Evolutionary conservation across 2,113 vertebrate species (phyloP), one percentile per base, ranked within the genome.

Genomic region (Eolophus roseicapilla): DNA sequence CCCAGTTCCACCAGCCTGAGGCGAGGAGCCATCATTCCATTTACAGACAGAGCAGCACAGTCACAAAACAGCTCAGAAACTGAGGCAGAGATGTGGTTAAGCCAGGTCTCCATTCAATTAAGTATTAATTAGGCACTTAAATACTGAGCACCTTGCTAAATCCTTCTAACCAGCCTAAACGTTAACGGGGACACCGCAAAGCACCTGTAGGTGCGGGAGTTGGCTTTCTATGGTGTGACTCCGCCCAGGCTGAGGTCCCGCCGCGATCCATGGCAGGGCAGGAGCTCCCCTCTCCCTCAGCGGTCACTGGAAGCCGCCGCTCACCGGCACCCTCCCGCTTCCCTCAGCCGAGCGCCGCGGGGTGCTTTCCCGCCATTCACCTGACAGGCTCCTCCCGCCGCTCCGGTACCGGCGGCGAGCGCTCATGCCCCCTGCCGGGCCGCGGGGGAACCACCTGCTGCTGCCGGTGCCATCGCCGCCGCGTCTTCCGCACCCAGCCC

Each of bases 11-110:
- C 11, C 44, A 8, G 35, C 3, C 3, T 0, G 39, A 75, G 64
- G 18, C 8, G 21, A 3, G 11, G 41, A 17, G 9, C 27, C 86
- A 35, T 4, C 49, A 0, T 11, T n/a, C 67, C 9, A 1, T 12
- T 3, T 6, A 5, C 1, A 20, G 10, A 5, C 0, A 2, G 11
- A 31, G 41, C 69, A 35, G 41, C 52, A 4, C 37, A 25, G 31
- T 6, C 49, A 17, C 53, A 15, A 2, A 52, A 0, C 4, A 70
- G 43, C 37, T 11, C 25, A 9, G 71, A 11, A 28, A 43, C 31
- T 0, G 17, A 41, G 39, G 28, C 24, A 11, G 68, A 15, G 1
- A 0, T 0, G 6, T 3, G 13, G 39, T 5, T 27, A 17, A 37
- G 24, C 50, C 92, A 5, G 9, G 8, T 4, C 5, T 2, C 23